Evolutionary conservation across 37 sponge, comb jelly and placozoan genomes (phyloP).

Genomic region (Agelas oroides): DNA sequence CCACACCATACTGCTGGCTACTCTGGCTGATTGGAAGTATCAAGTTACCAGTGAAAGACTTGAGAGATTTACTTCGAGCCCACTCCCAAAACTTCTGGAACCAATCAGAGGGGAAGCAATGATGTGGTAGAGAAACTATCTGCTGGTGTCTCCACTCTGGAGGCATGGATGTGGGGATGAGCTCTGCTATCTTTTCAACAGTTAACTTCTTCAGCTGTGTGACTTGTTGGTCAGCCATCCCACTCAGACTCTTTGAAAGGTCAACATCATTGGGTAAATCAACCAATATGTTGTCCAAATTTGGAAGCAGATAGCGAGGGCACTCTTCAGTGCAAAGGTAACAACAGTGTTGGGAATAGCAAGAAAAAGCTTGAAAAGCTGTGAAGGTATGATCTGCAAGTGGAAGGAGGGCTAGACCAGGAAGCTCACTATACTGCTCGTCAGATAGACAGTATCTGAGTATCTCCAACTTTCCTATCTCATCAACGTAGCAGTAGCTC

Average conservation of each 20-base stretch:
- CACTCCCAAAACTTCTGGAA: constrained; percentile 52
- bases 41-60: not conserved
- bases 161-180: constrained; percentile 9
- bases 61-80: constrained; percentile 2
- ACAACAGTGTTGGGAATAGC: not conserved
- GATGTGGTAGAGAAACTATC: not conserved
- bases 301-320: constrained; percentile 37
- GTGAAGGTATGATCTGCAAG: constrained; percentile 48
- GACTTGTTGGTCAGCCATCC: constrained; percentile 4
- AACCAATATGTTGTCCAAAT: constrained; percentile 20
- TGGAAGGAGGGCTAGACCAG: constrained; percentile 43
- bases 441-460: constrained; percentile 63
- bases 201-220: constrained; percentile 33
- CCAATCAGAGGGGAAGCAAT: not conserved
- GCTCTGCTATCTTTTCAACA: not conserved
- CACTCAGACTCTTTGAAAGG: not conserved
- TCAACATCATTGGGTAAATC: not conserved
- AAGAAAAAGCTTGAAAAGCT: not conserved
- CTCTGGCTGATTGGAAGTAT: constrained; percentile 20
- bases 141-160: not conserved
- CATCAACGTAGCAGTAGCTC: constrained; percentile 17
- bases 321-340: constrained; percentile 39
- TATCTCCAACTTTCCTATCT: constrained; percentile 28
- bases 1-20: not conserved
- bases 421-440: constrained; percentile 32